Conservation (phyloP, 2,797 vertebrate genomes). For the Oryzias dopingdopingensis region DNA sequence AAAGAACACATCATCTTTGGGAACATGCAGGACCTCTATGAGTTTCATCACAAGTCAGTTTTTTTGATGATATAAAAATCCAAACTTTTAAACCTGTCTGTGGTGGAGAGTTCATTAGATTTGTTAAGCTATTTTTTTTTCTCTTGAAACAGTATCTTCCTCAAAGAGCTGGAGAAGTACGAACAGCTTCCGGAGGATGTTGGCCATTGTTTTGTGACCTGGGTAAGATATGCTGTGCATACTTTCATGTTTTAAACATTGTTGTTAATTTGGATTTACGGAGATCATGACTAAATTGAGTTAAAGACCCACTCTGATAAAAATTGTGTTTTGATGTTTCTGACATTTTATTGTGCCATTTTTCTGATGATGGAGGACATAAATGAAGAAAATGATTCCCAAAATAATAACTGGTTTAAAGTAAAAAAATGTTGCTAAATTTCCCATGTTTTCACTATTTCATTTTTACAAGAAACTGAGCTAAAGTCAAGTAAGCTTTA, state of each 20-base stretch:
- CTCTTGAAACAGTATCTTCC: slow-evolving; percentile 85
- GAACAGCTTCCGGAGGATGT: slow-evolving; percentile 98
- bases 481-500: no score
- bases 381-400: no score
- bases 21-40: slow-evolving; percentile 98
- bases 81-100: not conserved
- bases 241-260: not conserved
- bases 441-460: no score
- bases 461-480: no score
- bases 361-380: no score
- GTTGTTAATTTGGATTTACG: no score
- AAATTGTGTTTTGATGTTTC: no score
- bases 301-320: no score
- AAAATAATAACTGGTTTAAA: no score
- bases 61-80: slow-evolving; percentile 5
- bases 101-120: not conserved
- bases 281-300: no score
- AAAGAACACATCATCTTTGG: slow-evolving; percentile 98
- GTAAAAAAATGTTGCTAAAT: no score
- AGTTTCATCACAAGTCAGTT: slow-evolving; percentile 89
- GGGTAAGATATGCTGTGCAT: slow-evolving; percentile 77
- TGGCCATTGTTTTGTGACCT: slow-evolving; percentile 97
- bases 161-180: slow-evolving; percentile 97
- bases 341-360: no score
- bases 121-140: not conserved